A percentile compares a stretch with the other conserved stretches of the same genome.
These are phyloP conservation scores for Callipepla squamata DNA, from an alignment of 2,113 vertebrate genomes.

Conservation along the genomic window DNA sequence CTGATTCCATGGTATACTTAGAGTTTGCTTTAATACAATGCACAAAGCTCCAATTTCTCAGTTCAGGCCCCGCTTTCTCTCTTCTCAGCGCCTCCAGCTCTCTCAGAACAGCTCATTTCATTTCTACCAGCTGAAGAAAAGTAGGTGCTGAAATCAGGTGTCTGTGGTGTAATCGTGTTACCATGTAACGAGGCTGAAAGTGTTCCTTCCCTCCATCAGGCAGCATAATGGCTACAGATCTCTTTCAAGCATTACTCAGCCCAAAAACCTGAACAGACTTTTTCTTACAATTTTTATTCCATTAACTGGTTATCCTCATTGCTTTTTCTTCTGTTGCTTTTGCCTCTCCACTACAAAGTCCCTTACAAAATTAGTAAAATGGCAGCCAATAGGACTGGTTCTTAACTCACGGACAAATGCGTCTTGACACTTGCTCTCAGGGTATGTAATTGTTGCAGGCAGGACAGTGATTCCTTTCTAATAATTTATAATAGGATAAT, in stretches of 20 bases:
- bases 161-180: background rate
- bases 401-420: background rate
- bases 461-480: background rate
- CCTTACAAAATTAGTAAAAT: background rate
- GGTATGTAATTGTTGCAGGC: background rate
- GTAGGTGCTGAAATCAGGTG: background rate
- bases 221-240: background rate
- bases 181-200: background rate
- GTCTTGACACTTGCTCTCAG: background rate
- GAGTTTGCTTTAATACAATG: background rate
- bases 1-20: background rate
- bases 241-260: background rate
- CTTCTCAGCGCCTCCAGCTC: background rate
- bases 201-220: background rate
- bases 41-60: background rate
- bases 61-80: background rate
- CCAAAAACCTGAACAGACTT: background rate
- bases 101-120: background rate
- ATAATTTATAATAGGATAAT: background rate
- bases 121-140: background rate
- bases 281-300: background rate
- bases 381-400: background rate
- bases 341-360: background rate
- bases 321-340: background rate
- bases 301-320: background rate